phyloP scores from a whole-genome alignment of 2,888 invertebrate genomes.

The Dichetophora obliterata region DNA sequence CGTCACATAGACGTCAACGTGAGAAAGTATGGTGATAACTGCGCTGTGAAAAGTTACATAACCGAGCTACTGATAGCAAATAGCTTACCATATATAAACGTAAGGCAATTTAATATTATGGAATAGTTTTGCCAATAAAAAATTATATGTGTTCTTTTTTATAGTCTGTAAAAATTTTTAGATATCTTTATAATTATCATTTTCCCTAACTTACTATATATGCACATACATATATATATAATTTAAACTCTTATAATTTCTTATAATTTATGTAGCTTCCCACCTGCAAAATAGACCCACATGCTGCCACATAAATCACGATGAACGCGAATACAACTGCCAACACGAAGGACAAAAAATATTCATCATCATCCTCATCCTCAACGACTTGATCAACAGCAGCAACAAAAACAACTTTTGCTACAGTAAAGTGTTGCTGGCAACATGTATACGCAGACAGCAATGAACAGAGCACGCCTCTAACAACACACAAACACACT shows the following conservation, averaged over 20 bases:
- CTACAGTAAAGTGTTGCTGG: constrained; percentile 1
- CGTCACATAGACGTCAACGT: no score
- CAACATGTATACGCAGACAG: constrained; percentile 21
- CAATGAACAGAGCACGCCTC: constrained; percentile 37
- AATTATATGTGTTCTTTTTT: no score
- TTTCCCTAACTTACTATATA: neutral
- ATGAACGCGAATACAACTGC: constrained; percentile 11
- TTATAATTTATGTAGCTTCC: constrained; percentile 33
- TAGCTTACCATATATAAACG: no score
- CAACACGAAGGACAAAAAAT: constrained; percentile 16
- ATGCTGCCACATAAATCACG: constrained; percentile 23
- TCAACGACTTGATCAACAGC: neutral
- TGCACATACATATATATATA: no score
- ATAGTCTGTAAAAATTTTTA: no score
- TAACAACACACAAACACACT: constrained; percentile 23
- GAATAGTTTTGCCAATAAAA: no score
- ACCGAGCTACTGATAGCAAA: no score
- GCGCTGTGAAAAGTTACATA: no score
- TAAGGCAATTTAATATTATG: no score
- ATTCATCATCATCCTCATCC: neutral
- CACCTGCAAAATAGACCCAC: constrained; percentile 33
- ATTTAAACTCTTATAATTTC: constrained; percentile 17
- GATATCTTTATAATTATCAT: no score
- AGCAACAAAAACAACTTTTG: no score
- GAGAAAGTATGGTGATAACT: no score